Evolutionary conservation across 2,888 invertebrate species (phyloP), one percentile per base, ranked within the genome.

Genomic region (Geophilus truncorum): DNA sequence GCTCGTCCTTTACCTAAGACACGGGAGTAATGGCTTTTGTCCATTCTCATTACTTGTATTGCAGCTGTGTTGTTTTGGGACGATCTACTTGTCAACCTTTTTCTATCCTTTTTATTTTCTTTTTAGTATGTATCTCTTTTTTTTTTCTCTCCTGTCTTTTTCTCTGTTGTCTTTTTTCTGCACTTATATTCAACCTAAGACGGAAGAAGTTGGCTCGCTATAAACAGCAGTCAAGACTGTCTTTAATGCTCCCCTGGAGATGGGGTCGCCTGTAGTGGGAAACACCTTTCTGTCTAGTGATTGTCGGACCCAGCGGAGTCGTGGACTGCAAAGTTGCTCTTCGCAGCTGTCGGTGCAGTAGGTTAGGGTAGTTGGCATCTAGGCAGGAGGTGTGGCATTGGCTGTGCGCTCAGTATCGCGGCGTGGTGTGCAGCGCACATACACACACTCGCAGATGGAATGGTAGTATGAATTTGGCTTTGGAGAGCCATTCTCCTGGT

Each of bases 271-370:
- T 18, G 57, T 57, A 57, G 57, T 57, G 57, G 57, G 57, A 57
- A 57, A 57, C 57, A 57, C 57, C 57, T 57, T 57, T 57, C 57
- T 57, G 57, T 57, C 57, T 57, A 57, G 57, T 57, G 57, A 57
- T 57, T 57, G 57, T 57, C 57, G 57, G 57, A 57, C 57, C 57
- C 57, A 57, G 23, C 18, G 57, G 57, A 57, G 57, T 57, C 57
- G 57, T 57, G 57, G 57, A 57, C 57, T 57, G 23, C 57, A 57
- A 57, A 57, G 21, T 57, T 57, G 57, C 23, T 57, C 57, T 57
- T 57, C 57, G 57, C 57, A 57, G 57, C 57, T 57, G 21, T 57
- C 18, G 57, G 57, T 57, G 7, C 18, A 57, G 18, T 21, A 7
- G 57, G 57, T 57, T 40, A 40, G 36, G 36, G 36, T 40, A 40